Base-by-base conservation (phyloP, 2,797 vertebrate genomes). In the Setipinna tenuifilis region DNA sequence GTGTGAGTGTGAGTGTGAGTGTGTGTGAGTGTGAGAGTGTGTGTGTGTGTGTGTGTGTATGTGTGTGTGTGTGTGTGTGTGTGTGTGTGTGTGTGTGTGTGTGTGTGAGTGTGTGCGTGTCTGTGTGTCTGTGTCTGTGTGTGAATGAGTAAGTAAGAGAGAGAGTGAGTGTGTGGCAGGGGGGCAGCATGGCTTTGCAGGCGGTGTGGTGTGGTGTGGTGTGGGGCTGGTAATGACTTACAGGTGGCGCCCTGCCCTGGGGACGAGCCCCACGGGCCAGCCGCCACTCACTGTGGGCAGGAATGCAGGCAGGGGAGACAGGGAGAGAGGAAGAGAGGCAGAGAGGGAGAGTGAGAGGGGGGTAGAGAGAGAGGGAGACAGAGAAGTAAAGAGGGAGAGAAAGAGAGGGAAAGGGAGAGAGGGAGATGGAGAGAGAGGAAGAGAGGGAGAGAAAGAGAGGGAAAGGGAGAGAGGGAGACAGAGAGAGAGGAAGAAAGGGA, bases 171-270 rank as follows among this genome's bases (percentile, higher is more conserved):
- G 50, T 54, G 50, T 54, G 50, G 35, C 5, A 41, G 35, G n/a
- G 59, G 23, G 59, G 65, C 28, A 71, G 65, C 16, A 31, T 71
- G 25, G 25, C 65, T 71, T 31, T 78, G 71, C 71, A 9, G 7
- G 71, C 17, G 17, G 71, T 19, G 19, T 44, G 16, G 46, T 48
- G 46, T 48, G 46, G 46, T 4, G 46, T 48, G 46, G 46, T 4
- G 46, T 48, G 14, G 78, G 82, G 59, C 82, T 81, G 31, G 75
- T 88, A 84, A 86, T 80, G 35, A 48, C 31, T 83, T 82, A 62
- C 87, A 88, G 85, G 85, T 88, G 85, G 78, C 61, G 23, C 62
- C 78, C 85, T 82, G 78, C 82, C 62, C 25, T 41, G 35, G 46
- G 83, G 62, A 68, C n/a, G 59, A n/a, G 50, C 21, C 28, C 57